Evolutionary conservation across 2,113 vertebrate genomes (phyloP).

Genomic region (Nanorana parkeri): DNA sequence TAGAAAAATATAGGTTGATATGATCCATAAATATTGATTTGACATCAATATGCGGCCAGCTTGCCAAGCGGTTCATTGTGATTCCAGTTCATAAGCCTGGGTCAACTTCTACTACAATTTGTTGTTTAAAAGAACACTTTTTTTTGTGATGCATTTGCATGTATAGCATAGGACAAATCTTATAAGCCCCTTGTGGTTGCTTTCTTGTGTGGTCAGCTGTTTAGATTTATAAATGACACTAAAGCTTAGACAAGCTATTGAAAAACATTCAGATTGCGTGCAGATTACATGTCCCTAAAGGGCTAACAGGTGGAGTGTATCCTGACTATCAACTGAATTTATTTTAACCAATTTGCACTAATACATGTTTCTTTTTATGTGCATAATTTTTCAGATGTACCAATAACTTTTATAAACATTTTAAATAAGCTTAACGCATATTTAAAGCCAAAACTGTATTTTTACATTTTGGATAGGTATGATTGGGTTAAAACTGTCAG

Average conservation of each 20-base stretch:
- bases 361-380: neutral
- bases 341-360: conserved; percentile 3
- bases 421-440: too few relatives aligned
- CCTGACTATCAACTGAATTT: neutral
- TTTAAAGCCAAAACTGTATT: too few relatives aligned
- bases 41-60: too few relatives aligned
- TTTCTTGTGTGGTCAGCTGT: conserved; percentile 53
- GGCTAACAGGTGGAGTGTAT: conserved; percentile 47
- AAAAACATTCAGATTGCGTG: conserved; percentile 24
- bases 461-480: too few relatives aligned
- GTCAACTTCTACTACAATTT: neutral
- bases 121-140: neutral
- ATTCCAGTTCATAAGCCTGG: neutral
- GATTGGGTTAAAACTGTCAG: too few relatives aligned
- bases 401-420: too few relatives aligned
- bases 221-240: conserved; percentile 45
- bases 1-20: too few relatives aligned
- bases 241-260: conserved; percentile 38
- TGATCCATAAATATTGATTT: too few relatives aligned
- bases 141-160: conserved; percentile 19
- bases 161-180: conserved; percentile 11
- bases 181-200: conserved; percentile 24
- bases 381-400: too few relatives aligned
- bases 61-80: too few relatives aligned
- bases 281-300: conserved; percentile 17